Conservation (phyloP, 2,888 invertebrate genomes). For the Baronia brevicornis region DNA sequence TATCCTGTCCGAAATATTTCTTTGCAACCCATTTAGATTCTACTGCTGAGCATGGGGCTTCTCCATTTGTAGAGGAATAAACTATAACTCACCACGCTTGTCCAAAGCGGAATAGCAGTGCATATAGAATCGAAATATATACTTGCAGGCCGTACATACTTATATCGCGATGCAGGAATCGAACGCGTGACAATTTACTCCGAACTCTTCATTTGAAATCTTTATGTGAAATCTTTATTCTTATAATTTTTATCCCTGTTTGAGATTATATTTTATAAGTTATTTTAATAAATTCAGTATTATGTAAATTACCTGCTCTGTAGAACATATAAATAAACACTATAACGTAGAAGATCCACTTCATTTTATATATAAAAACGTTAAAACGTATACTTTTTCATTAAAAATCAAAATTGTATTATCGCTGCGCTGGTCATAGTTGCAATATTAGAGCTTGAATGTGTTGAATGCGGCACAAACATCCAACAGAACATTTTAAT, state of each 20-base stretch:
- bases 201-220: no score
- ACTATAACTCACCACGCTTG: no score
- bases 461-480: conserved; percentile 18
- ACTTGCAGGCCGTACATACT: no score
- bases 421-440: conserved; percentile 7
- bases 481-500: conserved; percentile 24
- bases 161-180: no score
- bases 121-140: no score
- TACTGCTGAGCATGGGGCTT: no score
- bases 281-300: not conserved
- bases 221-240: not conserved
- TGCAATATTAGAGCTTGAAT: conserved; percentile 23
- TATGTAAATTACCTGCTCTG: conserved; percentile 38
- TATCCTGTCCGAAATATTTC: no score
- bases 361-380: conserved; percentile 33
- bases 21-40: no score
- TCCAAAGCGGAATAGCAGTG: no score
- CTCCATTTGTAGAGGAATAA: no score
- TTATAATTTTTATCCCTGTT: not conserved
- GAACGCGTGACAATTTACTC: no score
- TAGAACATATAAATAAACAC: conserved; percentile 49
- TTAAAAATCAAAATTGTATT: not conserved
- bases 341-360: conserved; percentile 49
- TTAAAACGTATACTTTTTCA: conserved; percentile 4
- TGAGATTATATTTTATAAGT: not conserved